Evolutionary conservation across 1,140 invertebrate genomes (phyloP), one percentile per base, ranked within the genome.

Genomic region (Stenopsyche tienmushanensis): DNA sequence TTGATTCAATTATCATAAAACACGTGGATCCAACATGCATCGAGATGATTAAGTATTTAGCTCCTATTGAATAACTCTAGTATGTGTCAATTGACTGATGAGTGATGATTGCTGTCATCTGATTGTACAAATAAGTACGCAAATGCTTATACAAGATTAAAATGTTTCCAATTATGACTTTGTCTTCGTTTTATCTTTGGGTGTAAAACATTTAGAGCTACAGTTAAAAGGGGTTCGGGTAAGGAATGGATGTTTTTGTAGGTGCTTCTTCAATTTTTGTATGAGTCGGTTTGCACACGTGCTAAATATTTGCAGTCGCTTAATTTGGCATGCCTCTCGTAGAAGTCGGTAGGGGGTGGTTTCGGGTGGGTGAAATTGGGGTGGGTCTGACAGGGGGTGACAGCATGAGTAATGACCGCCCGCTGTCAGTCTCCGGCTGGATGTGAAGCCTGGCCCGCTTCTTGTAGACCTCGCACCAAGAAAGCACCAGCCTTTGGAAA

Each of bases 341-440:
- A 3, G 24, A 5, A 21, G 39, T 41, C 62, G 50, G 29, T 13
- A 42, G 47, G 25, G 62, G 29, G 47, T 24, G 7, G 50, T n/a
- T 39, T 5, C 17, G 41, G 45, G 18, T 34, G 25, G 23, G 26
- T 10, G 62, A 39, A 20, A 17, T 20, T 3, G 44, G 20, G 45
- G 54, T 20, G 34, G 3, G 55, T 21, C 29, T 62, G 49, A 53
- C 55, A 54, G 60, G 66, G 67, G 64, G 64, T 70, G 67, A 70
- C 67, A 70, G 59, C 60, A 66, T 70, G 67, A 70, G 20, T 70
- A 70, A 70, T 70, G 67, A 55, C 54, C 54, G 25, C 55, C 23
- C 21, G 64, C 54, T 70, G 67, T 70, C 67, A 70, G 67, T 70
- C 64, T 70, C 67, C 47, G 34, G 34, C 60, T 67, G 45, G 44